Evolutionary conservation across 2,797 vertebrate genomes (phyloP), one percentile per base, ranked within the genome.

Genomic region (Sebastes matsubarae): DNA sequence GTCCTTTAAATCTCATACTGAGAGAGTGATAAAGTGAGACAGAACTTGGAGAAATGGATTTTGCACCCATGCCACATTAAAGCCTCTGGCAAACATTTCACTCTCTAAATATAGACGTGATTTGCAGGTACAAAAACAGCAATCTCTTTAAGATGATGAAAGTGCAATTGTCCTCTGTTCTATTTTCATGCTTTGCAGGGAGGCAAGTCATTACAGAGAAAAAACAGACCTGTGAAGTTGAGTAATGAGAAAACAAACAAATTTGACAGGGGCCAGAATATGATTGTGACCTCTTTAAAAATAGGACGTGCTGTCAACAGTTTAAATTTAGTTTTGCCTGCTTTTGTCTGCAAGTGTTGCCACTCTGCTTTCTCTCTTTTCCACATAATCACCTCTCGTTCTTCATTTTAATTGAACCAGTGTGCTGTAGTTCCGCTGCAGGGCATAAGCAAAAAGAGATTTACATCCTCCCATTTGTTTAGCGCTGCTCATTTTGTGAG

Each of bases 81-180:
- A 91, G 87, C 80, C 70, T 79, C 66, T 52, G 82, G 86, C 79
- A 77, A 82, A 65, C 77, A 63, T 70, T 74, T 81, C 8, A 1
- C 52, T 78, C 76, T 66, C 91, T 92, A 95, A 93, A 93, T 93
- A 94, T 94, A 95, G 93, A 81, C 1, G 25, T 86, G 87, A 92
- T 86, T 84, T 84, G 87, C 77, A 89, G 88, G 83, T 87, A 83
- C 75, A 89, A 87, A 80, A 89, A 80, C 75, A 83, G 69, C 74
- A 79, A 58, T 82, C 82, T 86, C 70, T 86, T 50, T 76, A 88
- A 87, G 77, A 88, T 92, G 92, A 94, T 92, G 67, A 89, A 92
- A 88, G 89, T 69, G 60, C 75, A 87, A 78, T 77, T 84, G 46
- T 79, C 71, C 64, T 92, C 73, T 86, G 86, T 89, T 94, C 92